Base-by-base conservation (phyloP, 1,140 invertebrate genomes). In the Thaumetopoea pityocampa region DNA sequence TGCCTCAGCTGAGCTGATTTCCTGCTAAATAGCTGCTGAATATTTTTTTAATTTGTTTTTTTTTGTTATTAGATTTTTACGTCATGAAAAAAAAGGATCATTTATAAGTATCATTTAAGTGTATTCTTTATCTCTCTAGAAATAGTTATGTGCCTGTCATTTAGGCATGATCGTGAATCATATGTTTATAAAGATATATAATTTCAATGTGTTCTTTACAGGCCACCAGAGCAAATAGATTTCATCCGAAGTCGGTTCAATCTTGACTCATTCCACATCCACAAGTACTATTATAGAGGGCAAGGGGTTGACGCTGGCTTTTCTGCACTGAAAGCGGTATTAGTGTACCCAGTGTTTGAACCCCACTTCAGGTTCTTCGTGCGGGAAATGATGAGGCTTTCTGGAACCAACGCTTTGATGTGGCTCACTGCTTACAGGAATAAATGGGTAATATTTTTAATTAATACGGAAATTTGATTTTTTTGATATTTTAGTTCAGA, bases 361-460 rank as follows among this genome's bases (percentile, higher is more conserved):
- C 43, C 47, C 0, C 78, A 82, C 40, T 77, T 51, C 20, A 54
- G 67, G 20, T 80, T 71, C 48, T 82, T 82, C 19, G 44, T 58
- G 0, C 61, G 78, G 18, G 78, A 82, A 15, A 65, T 82, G 53
- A 67, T 82, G 64, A 51, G 78, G n/a, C 43, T 71, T 0, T 67
- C 67, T 8, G 76, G 66, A 2, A 40, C 45, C 19, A 67, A 42
- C 5, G 32, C 67, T 6, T 35, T 82, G 4, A 26, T 82, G 12
- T 82, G 73, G 71, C 32, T 78, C 8, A 79, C 74, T 8, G 67
- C 61, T 2, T 82, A 82, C 36, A 64, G 71, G 5, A 79, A 78
- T 57, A 82, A 80, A 72, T 78, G 68, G 73, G 74, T 82, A 37
- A 41, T n/a, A 18, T 33, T 11, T 18, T 20, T 43, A 6, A 23